phyloP scores from a whole-genome alignment of 2,113 vertebrate species.

The Emydocephalus ijimae region DNA sequence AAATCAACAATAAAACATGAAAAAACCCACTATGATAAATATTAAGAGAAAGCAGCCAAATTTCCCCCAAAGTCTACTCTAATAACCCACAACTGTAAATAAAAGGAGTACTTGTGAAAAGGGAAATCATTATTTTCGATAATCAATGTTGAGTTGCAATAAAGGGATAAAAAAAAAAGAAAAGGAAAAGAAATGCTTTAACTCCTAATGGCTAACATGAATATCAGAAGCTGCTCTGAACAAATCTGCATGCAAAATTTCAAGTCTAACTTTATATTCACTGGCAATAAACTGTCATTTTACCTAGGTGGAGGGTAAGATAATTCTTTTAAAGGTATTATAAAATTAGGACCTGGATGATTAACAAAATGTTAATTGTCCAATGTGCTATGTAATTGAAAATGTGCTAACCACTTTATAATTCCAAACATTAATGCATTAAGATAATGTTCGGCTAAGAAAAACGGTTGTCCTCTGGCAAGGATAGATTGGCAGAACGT shows the following conservation, averaged over 20 bases:
- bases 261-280: slow-evolving; percentile 50
- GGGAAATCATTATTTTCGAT: background rate
- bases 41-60: background rate
- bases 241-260: slow-evolving; percentile 38
- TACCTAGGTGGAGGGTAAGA: slow-evolving; percentile 44
- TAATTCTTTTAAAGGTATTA: slow-evolving; percentile 57
- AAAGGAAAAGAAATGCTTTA: background rate
- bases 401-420: slow-evolving; percentile 57
- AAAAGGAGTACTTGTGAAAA: background rate
- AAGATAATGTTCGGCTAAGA: slow-evolving; percentile 36
- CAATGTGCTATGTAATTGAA: slow-evolving; percentile 55
- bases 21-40: background rate
- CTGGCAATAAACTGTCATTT: slow-evolving; percentile 55
- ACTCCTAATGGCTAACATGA: slow-evolving; percentile 43
- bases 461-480: slow-evolving; percentile 29
- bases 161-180: background rate
- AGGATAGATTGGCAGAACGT: slow-evolving; percentile 22
- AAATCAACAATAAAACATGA: background rate
- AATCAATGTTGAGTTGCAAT: background rate
- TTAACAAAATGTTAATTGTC: slow-evolving; percentile 64
- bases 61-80: background rate
- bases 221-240: slow-evolving; percentile 44
- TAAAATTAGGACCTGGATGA: slow-evolving; percentile 51
- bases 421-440: slow-evolving; percentile 59
- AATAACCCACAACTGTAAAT: background rate